These are phyloP conservation scores for Porites cylindrica DNA, from an alignment of 92 coral and sea anemone genomes.

Conservation along the genomic window DNA sequence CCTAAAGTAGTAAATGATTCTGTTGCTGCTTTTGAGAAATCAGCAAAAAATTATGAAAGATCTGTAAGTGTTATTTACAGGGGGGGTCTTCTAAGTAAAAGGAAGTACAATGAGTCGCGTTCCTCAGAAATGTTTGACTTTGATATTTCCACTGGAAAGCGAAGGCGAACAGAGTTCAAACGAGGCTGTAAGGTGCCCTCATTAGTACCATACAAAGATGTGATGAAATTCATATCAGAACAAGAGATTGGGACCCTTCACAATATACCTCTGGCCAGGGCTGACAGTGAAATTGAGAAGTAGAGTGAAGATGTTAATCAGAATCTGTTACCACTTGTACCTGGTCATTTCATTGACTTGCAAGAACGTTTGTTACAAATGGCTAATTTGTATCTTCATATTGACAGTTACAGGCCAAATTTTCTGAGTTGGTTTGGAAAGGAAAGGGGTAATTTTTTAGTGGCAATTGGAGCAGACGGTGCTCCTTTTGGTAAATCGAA, in stretches of 20 bases:
- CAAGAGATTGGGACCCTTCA: constrained; percentile 70
- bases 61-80: constrained; percentile 56
- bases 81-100: constrained; percentile 42
- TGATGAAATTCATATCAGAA: constrained; percentile 66
- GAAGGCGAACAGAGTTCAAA: constrained; percentile 60
- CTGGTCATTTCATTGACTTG: constrained; percentile 62
- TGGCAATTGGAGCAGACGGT: constrained; percentile 73
- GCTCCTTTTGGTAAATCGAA: constrained; percentile 69
- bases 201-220: constrained; percentile 69
- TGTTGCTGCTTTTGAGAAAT: constrained; percentile 60
- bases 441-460: constrained; percentile 67
- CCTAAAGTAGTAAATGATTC: constrained; percentile 59
- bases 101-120: constrained; percentile 52
- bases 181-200: constrained; percentile 64
- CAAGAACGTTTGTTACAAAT: constrained; percentile 68
- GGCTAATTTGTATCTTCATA: constrained; percentile 73
- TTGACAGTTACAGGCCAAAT: constrained; percentile 67
- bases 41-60: constrained; percentile 45
- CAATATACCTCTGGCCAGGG: constrained; percentile 66
- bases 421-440: constrained; percentile 71
- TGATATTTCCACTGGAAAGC: constrained; percentile 44
- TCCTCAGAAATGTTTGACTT: constrained; percentile 62
- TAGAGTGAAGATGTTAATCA: constrained; percentile 63
- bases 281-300: constrained; percentile 53
- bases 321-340: constrained; percentile 54